Evolutionary conservation across 2,888 invertebrate genomes (phyloP), one percentile per base, ranked within the genome.

Genomic region (Synanthedon andrenaeformis): DNA sequence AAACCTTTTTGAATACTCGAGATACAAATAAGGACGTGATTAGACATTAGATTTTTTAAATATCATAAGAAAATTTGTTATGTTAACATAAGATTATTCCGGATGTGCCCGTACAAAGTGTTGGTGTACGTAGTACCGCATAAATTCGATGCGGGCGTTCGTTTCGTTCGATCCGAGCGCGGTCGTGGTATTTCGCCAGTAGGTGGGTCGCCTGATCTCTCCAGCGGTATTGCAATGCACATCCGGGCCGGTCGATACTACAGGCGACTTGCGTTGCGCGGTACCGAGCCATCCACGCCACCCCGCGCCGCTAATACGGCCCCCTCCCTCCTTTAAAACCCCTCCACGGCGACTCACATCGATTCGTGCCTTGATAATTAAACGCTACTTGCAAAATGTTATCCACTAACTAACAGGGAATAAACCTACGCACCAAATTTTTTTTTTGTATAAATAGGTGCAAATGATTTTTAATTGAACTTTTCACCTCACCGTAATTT

Each of bases 241-340:
- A 84, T 82, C 84, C 84, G 84, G 82, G 77, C 74, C 82, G 85
- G 85, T 86, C 86, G 86, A 85, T 86, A 86, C 79, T 68, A 70
- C 64, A 70, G 72, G 67, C 79, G 85, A 85, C 80, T 83, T 86
- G 85, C 85, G 85, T 79, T 63, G 72, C 55, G 74, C 74, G 63
- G 71, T 70, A 13, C 50, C 42, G 12, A 42, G 48, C 74, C 69
- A 67, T 72, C 74, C 75, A 65, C 72, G 59, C 58, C 66, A 51
- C 72, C 72, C 75, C 74, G 67, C 78, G 67, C 78, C 69, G 57
- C 65, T 55, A 62, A 61, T 62, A 59, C 59, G 57, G 58, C 62
- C 70, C 67, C 64, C 70, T 65, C 73, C 62, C 76, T 72, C 72
- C 73, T 70, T 69, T 57, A 59, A 60, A 59, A 63, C 64, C 74